A percentile compares a stretch with the other conserved stretches of the same genome.
phyloP scores from a whole-genome alignment of 1,140 invertebrate species.

The Brachionus calyciflorus region DNA sequence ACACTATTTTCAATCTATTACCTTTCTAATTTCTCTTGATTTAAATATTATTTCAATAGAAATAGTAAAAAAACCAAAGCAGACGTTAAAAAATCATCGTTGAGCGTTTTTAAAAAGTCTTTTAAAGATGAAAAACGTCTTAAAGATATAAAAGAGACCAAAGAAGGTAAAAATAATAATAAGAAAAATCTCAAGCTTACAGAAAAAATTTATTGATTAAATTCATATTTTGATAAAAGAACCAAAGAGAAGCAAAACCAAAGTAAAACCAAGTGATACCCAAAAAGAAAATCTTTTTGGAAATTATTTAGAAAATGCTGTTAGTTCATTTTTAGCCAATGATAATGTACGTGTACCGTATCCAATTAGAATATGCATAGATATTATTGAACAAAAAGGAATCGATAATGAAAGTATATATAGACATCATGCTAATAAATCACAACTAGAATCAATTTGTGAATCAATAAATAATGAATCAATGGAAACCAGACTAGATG shows the following conservation, averaged over 20 bases:
- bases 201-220: neutral
- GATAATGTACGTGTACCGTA: slow-evolving; percentile 21
- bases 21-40: neutral
- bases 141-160: slow-evolving; percentile 28
- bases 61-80: slow-evolving; percentile 22
- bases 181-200: neutral
- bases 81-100: slow-evolving; percentile 21
- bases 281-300: slow-evolving; percentile 39
- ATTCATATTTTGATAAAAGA: neutral
- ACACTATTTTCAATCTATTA: neutral
- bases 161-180: slow-evolving; percentile 6
- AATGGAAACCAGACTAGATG: slow-evolving; percentile 17
- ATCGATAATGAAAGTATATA: slow-evolving; percentile 25
- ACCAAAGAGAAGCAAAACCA: neutral
- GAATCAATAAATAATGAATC: slow-evolving; percentile 35
- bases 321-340: neutral
- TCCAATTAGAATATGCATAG: slow-evolving; percentile 42
- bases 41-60: neutral
- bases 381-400: slow-evolving; percentile 35
- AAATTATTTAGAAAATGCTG: slow-evolving; percentile 24
- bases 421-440: slow-evolving; percentile 28
- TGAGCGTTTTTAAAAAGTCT: slow-evolving; percentile 44
- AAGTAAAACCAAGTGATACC: neutral
- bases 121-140: slow-evolving; percentile 42
- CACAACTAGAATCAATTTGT: slow-evolving; percentile 28